Base-by-base conservation (phyloP, 2,797 vertebrate genomes). In the Morus bassanus region DNA sequence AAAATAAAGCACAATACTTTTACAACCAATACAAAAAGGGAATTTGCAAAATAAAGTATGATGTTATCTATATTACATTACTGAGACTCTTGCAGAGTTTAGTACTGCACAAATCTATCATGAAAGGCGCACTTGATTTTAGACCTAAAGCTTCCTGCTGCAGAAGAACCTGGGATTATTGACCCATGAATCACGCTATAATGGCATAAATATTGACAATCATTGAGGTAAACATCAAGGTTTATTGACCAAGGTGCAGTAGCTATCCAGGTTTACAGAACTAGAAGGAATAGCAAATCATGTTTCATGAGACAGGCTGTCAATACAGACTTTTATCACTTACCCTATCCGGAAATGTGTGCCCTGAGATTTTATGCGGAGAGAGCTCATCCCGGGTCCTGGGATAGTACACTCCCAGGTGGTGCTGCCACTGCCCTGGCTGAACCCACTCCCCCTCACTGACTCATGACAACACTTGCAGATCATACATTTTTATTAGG, bases 141-240 rank as follows among this genome's bases (percentile, higher is more conserved):
- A 59, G 73, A 51, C 39, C 33, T 79, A 46, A 85, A 79, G 46
- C 54, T 85, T 76, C 30, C 63, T 45, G 41, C 59, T 54, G 59
- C 63, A 60, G n/a, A 18, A 70, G 69, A 75, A 54, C 41, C 46
- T 0, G 0, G 39, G 25, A 68, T 59, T 65, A 82, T 56, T 64
- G 89, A 79, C 64, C 84, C 60, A 54, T 30, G 43, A 73, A 60
- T 81, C 33, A 50, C 6, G 27, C 67, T 69, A 9, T 84, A 65
- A 85, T 18, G 46, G 51, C 82, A 73, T 72, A 85, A 80, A 79
- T 64, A 95, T 95, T 89, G 91, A 86, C 68, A 78, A 24, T 37
- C 57, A 5, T 30, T 7, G 85, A 86, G 85, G 56, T 53, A 76
- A 94, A 80, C 79, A 80, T 81, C 43, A 64, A 27, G 45, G 41